Percentiles rank a stretch among this genome's conserved stretches.
These are phyloP conservation scores for Drosophila maculinotata DNA, from an alignment of 2,888 invertebrate genomes.

Conservation along the genomic window DNA sequence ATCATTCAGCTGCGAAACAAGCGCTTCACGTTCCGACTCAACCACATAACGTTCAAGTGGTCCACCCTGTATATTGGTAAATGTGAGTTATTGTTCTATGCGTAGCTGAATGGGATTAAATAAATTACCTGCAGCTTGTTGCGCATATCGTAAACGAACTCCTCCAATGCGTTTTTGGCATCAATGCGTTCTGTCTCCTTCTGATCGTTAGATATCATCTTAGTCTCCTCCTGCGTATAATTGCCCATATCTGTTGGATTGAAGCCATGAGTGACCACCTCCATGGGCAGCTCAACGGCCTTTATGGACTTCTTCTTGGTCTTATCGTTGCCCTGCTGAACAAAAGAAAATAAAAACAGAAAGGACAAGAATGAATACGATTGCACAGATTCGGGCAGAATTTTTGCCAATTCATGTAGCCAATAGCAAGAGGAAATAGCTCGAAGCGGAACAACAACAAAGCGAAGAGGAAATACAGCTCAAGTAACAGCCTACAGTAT, in stretches of 20 bases:
- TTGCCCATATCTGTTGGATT: slow-evolving; percentile 90
- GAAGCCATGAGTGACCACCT: slow-evolving; percentile 90
- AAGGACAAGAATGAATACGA: slow-evolving; percentile 3
- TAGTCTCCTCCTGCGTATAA: slow-evolving; percentile 92
- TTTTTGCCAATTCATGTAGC: slow-evolving; percentile 28
- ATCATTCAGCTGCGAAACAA: slow-evolving; percentile 90
- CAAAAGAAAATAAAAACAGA: too few relatives aligned
- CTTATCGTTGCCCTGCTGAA: slow-evolving; percentile 86
- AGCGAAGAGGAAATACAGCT: slow-evolving; percentile 81
- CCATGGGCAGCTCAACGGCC: slow-evolving; percentile 93
- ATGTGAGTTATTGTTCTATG: not conserved
- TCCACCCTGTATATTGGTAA: slow-evolving; percentile 87
- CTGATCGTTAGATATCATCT: slow-evolving; percentile 93
- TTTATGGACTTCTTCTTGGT: slow-evolving; percentile 92
- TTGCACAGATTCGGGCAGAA: not conserved
- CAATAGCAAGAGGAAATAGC: slow-evolving; percentile 65
- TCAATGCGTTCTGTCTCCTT: slow-evolving; percentile 98
- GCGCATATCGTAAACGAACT: slow-evolving; percentile 98
- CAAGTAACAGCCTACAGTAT: slow-evolving; percentile 77
- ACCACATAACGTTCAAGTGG: slow-evolving; percentile 91
- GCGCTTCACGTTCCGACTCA: slow-evolving; percentile 88
- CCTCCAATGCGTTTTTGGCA: slow-evolving; percentile 98
- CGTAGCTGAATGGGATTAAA: too few relatives aligned
- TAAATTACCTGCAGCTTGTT: slow-evolving; percentile 89
- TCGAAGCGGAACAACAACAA: slow-evolving; percentile 68